phyloP scores from a whole-genome alignment of 2,113 vertebrate genomes.

The Thinocorus orbignyianus region DNA sequence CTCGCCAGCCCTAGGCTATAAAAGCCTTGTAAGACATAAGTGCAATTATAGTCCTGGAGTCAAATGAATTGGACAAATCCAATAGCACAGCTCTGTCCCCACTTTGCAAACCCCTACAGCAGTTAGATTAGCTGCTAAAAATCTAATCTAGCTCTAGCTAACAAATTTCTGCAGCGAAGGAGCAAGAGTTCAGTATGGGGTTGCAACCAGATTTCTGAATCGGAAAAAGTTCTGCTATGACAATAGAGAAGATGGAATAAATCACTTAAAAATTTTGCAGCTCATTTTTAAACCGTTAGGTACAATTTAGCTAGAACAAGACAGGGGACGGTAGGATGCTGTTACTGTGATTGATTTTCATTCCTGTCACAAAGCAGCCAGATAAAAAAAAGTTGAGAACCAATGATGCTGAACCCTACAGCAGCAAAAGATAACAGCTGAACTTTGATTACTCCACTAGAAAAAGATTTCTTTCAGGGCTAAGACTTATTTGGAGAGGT shows the following conservation, averaged over 20 bases:
- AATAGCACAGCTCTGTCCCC: conserved; percentile 84
- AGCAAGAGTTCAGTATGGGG: conserved; percentile 83
- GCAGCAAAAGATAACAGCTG: conserved; percentile 58
- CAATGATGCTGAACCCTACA: conserved; percentile 54
- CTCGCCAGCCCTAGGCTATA: conserved; percentile 83
- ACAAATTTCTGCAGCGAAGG: conserved; percentile 83
- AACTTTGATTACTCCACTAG: conserved; percentile 57
- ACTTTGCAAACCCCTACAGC: conserved; percentile 84
- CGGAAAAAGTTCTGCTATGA: conserved; percentile 85
- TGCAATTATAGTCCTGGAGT: conserved; percentile 91
- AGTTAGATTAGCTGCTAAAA: conserved; percentile 85
- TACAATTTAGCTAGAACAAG: conserved; percentile 75
- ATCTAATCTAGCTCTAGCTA: conserved; percentile 82
- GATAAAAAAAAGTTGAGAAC: conserved; percentile 74
- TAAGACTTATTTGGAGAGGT: background rate
- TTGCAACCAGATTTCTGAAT: conserved; percentile 76
- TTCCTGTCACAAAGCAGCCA: conserved; percentile 82
- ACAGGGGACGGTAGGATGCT: conserved; percentile 72
- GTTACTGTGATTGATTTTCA: conserved; percentile 84
- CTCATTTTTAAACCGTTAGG: conserved; percentile 87
- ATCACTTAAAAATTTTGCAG: conserved; percentile 78
- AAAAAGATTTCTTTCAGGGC: conserved; percentile 34
- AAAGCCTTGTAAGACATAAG: conserved; percentile 87
- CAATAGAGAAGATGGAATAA: conserved; percentile 84
- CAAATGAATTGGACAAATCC: conserved; percentile 90